Conservation (phyloP, 1,140 invertebrate species). For the Euborellia annulipes region DNA sequence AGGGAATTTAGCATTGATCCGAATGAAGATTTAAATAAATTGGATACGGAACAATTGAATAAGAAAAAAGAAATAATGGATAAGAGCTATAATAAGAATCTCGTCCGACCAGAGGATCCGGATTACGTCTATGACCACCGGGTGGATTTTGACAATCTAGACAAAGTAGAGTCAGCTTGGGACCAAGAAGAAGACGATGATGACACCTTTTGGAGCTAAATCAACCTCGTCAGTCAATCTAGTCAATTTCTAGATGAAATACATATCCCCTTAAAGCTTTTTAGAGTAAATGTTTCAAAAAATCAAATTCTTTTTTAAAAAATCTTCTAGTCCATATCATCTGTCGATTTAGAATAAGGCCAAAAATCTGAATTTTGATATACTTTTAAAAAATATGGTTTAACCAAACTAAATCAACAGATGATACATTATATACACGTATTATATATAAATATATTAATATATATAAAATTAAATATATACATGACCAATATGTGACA, state of each 20-base stretch:
- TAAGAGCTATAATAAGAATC: slow-evolving; percentile 27
- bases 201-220: slow-evolving; percentile 12
- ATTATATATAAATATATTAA: too few relatives aligned
- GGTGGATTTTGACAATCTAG: slow-evolving; percentile 13
- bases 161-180: slow-evolving; percentile 15
- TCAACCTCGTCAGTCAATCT: background rate
- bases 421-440: too few relatives aligned
- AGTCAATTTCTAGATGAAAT: background rate
- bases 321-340: too few relatives aligned
- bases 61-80: slow-evolving; percentile 33
- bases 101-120: slow-evolving; percentile 28
- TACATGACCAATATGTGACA: too few relatives aligned
- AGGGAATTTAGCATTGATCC: slow-evolving; percentile 25
- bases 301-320: too few relatives aligned
- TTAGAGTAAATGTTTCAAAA: too few relatives aligned
- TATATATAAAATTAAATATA: too few relatives aligned
- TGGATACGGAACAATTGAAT: slow-evolving; percentile 25
- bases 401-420: too few relatives aligned
- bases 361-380: too few relatives aligned
- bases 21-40: slow-evolving; percentile 32
- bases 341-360: too few relatives aligned
- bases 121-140: slow-evolving; percentile 29
- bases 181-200: slow-evolving; percentile 13
- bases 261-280: too few relatives aligned
- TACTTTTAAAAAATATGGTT: too few relatives aligned